A percentile compares a stretch with the other conserved stretches of the same genome.
Conservation (phyloP, 2,113 vertebrate genomes). For the Erythrocebus patas region DNA sequence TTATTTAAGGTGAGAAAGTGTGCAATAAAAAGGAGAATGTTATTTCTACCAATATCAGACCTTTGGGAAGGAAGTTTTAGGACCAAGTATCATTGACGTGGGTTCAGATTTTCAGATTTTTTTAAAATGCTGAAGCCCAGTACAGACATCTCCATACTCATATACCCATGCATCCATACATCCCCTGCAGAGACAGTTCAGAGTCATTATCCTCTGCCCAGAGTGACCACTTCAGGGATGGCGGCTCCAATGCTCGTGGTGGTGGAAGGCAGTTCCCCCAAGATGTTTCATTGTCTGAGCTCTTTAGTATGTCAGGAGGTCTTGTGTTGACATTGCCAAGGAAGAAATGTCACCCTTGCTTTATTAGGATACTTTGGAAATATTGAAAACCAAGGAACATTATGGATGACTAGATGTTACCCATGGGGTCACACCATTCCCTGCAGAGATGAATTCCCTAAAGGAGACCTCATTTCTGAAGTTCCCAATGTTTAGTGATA, state of each 20-base stretch:
- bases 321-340: not conserved
- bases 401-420: not conserved
- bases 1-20: not conserved
- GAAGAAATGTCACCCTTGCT: not conserved
- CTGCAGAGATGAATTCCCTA: not conserved
- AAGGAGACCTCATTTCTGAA: not conserved
- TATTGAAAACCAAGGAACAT: not conserved
- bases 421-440: not conserved
- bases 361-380: not conserved
- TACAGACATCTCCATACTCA: not conserved
- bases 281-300: not conserved
- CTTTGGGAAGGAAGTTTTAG: not conserved
- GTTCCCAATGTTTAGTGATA: not conserved
- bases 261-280: accelerated
- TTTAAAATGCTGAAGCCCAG: not conserved
- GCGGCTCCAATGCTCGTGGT: no score
- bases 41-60: not conserved
- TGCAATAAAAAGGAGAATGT: not conserved
- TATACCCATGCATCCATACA: accelerated
- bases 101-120: not conserved
- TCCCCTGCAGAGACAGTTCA: no score
- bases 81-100: not conserved
- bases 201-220: not conserved
- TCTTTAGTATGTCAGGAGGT: not conserved
- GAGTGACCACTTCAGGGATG: not conserved